A percentile compares a stretch with the other conserved stretches of the same genome.
These are phyloP conservation scores for Calephelis nemesis DNA, from an alignment of 1,140 invertebrate genomes.

Conservation along the genomic window DNA sequence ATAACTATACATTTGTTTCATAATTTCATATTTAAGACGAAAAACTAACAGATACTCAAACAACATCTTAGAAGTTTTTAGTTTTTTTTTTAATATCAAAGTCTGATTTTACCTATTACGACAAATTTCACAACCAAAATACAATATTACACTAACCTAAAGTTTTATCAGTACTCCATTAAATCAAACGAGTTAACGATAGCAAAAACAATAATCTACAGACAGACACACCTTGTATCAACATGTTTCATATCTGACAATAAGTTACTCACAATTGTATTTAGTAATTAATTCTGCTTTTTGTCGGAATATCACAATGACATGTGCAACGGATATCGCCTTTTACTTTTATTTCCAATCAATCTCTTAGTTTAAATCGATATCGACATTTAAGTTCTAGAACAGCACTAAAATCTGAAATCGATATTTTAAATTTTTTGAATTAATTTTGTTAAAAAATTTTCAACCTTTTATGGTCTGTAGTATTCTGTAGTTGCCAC, in stretches of 20 bases:
- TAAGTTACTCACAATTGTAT: slow-evolving; percentile 7
- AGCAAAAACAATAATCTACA: slow-evolving; percentile 5
- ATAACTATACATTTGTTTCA: too few relatives aligned
- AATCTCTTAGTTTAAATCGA: background rate
- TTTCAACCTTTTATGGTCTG: too few relatives aligned
- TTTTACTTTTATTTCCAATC: slow-evolving; percentile 4
- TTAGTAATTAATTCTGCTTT: slow-evolving; percentile 13
- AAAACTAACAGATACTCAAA: too few relatives aligned
- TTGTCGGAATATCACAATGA: slow-evolving; percentile 8
- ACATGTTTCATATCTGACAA: slow-evolving; percentile 9
- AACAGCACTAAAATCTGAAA: background rate
- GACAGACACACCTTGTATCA: background rate
- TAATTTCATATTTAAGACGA: too few relatives aligned
- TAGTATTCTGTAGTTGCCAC: too few relatives aligned
- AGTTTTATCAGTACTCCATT: background rate
- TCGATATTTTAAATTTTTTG: background rate
- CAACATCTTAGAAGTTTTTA: too few relatives aligned
- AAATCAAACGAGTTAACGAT: background rate
- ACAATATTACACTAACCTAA: too few relatives aligned
- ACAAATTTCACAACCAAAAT: too few relatives aligned
- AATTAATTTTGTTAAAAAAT: too few relatives aligned
- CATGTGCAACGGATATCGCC: slow-evolving; percentile 3
- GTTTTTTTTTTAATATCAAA: too few relatives aligned
- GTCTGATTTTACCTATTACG: too few relatives aligned
- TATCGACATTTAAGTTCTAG: background rate